These are phyloP conservation scores for Zaprionus davidi DNA, from an alignment of 1,140 invertebrate species.

Conservation along the genomic window DNA sequence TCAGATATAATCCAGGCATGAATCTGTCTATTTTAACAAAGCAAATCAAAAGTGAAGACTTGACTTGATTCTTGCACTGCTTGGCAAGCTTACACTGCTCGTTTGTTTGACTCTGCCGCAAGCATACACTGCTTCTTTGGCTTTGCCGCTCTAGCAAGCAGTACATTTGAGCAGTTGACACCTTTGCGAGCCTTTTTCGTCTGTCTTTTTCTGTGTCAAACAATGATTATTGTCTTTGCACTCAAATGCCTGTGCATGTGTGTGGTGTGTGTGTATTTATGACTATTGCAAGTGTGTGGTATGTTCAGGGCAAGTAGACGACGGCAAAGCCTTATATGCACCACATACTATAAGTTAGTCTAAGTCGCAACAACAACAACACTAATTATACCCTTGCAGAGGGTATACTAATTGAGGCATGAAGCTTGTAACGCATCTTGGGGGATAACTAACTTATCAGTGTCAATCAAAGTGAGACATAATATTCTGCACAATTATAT, in stretches of 20 bases:
- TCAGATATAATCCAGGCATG: not conserved
- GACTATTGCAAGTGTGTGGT: slow-evolving; percentile 14
- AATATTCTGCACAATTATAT: too few species aligned
- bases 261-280: slow-evolving; percentile 4
- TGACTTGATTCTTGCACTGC: not conserved
- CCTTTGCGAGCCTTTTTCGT: not conserved
- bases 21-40: too few species aligned
- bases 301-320: slow-evolving; percentile 21
- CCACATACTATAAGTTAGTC: not conserved
- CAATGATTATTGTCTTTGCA: not conserved
- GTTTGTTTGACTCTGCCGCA: too few species aligned
- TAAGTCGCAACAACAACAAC: slow-evolving; percentile 34
- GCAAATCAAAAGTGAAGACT: not conserved
- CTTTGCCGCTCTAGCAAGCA: not conserved
- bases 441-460: too few species aligned
- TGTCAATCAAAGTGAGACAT: too few species aligned
- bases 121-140: not conserved
- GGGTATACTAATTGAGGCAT: too few species aligned
- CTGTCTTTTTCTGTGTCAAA: slow-evolving; percentile 9
- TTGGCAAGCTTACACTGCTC: not conserved
- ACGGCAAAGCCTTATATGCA: slow-evolving; percentile 42
- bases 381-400: slow-evolving; percentile 15
- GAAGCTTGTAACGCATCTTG: too few species aligned
- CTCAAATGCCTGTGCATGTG: not conserved
- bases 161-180: not conserved